These are phyloP conservation scores for Pollenia angustigena DNA, from an alignment of 2,888 invertebrate genomes.

Conservation along the genomic window DNA sequence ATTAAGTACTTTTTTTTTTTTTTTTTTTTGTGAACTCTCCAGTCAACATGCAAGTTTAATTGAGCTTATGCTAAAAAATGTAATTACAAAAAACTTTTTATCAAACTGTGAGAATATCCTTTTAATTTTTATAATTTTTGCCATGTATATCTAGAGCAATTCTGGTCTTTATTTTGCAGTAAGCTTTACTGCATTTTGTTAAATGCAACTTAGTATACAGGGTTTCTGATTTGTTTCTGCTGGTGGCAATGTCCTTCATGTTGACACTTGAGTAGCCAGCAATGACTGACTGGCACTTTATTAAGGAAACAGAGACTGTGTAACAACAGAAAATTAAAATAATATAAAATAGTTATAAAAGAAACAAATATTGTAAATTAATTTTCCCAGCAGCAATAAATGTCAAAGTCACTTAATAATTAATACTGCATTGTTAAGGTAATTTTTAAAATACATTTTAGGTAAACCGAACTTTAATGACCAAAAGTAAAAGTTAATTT, in stretches of 20 bases:
- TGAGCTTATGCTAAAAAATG: slow-evolving; percentile 57
- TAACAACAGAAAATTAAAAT: not conserved
- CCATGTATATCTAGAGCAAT: not conserved
- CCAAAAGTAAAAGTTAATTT: too few species aligned
- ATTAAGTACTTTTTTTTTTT: slow-evolving; percentile 63
- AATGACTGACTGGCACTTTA: slow-evolving; percentile 61
- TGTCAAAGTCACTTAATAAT: not conserved
- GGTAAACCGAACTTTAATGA: not conserved
- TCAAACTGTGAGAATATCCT: slow-evolving; percentile 69
- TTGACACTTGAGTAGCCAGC: slow-evolving; percentile 65
- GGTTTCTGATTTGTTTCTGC: slow-evolving; percentile 22
- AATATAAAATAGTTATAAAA: not conserved
- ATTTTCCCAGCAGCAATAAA: slow-evolving; percentile 24
- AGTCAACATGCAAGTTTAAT: slow-evolving; percentile 67
- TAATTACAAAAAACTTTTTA: not conserved
- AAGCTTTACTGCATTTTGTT: slow-evolving; percentile 37
- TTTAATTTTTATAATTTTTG: slow-evolving; percentile 47
- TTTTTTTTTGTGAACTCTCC: not conserved
- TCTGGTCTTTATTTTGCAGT: not conserved
- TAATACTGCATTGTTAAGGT: slow-evolving; percentile 9
- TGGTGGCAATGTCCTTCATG: slow-evolving; percentile 55
- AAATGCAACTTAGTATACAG: slow-evolving; percentile 47
- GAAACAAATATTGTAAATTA: slow-evolving; percentile 22
- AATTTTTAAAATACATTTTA: slow-evolving; percentile 8
- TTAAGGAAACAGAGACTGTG: not conserved